Percentiles rank a stretch among this genome's conserved stretches.
These are phyloP conservation scores for Pentalonia nigronervosa DNA, from an alignment of 1,140 invertebrate genomes.

Conservation along the genomic window DNA sequence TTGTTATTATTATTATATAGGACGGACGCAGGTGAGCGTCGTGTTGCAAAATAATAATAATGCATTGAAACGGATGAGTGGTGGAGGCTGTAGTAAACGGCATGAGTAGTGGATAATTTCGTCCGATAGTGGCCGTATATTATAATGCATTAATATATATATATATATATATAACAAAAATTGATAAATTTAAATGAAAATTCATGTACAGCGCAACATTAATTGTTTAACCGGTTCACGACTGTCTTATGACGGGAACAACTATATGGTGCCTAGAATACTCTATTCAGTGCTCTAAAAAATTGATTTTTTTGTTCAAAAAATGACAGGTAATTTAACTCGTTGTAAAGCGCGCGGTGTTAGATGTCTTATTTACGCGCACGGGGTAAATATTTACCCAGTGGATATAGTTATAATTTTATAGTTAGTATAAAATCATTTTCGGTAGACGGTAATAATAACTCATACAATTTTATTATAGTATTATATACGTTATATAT, in stretches of 20 bases:
- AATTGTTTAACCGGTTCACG: neutral
- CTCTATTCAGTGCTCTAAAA: neutral
- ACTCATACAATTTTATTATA: no score
- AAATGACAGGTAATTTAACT: neutral
- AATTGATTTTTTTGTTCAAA: neutral
- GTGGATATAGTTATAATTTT: no score
- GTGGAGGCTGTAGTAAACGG: neutral
- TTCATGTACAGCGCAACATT: neutral
- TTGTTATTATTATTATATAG: neutral
- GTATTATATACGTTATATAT: no score
- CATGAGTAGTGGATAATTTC: neutral
- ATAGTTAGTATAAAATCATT: no score
- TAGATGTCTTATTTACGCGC: no score
- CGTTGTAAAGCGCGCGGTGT: no score
- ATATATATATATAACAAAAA: neutral
- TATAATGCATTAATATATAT: neutral
- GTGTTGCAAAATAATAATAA: neutral
- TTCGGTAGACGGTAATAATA: no score
- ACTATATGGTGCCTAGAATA: neutral
- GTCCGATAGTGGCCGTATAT: neutral
- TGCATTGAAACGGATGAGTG: neutral
- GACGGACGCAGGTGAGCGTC: neutral
- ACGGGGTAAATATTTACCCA: no score
- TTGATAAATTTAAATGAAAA: neutral
- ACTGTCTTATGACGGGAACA: neutral